A percentile compares a stretch with the other conserved stretches of the same genome.
These are phyloP conservation scores for Bothrops jararaca DNA, from an alignment of 2,113 vertebrate genomes.

Conservation along the genomic window DNA sequence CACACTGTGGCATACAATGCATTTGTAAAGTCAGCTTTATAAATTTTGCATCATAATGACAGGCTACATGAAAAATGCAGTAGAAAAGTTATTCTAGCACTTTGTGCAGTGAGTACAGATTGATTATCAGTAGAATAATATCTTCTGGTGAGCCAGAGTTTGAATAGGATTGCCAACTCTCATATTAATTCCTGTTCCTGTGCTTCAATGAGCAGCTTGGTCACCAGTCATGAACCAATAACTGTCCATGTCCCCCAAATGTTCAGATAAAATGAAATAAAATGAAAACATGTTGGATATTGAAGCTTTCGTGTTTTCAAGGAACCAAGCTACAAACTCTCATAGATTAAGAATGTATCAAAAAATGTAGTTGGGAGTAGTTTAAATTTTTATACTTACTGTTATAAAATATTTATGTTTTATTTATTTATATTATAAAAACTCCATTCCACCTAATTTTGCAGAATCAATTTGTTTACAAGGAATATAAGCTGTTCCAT, in stretches of 20 bases:
- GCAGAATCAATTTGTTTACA: background rate
- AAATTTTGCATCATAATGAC: constrained; percentile 10
- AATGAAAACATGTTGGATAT: background rate
- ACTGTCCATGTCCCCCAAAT: background rate
- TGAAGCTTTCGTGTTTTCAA: background rate
- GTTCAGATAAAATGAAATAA: background rate
- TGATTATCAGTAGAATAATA: background rate
- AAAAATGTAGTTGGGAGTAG: background rate
- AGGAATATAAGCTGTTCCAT: background rate
- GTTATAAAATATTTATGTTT: background rate
- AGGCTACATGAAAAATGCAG: constrained; percentile 10
- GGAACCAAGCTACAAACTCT: background rate
- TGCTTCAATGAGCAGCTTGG: background rate
- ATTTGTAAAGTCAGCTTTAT: constrained; percentile 19
- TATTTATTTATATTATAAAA: background rate
- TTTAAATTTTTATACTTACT: background rate
- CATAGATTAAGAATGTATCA: background rate
- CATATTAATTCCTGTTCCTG: background rate
- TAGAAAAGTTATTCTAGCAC: background rate
- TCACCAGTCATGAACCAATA: background rate
- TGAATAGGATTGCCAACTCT: background rate
- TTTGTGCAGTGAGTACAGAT: background rate
- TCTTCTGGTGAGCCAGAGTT: background rate
- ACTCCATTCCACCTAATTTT: background rate
- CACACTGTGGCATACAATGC: background rate